Evolutionary conservation across 2,797 vertebrate genomes (phyloP).

Genomic region (Melanotaenia trifasciata): DNA sequence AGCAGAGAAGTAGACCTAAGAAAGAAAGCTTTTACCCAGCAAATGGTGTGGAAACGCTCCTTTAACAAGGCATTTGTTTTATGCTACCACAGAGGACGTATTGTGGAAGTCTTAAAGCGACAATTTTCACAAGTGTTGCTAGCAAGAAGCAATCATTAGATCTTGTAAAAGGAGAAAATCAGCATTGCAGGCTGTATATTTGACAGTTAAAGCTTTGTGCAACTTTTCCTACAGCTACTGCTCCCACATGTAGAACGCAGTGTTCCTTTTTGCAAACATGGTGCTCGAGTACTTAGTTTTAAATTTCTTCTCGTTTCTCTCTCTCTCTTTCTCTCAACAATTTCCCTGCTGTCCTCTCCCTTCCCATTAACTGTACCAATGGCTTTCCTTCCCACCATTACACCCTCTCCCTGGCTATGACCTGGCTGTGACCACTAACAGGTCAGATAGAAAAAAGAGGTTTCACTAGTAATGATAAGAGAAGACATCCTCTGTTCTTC

Average conservation of each 20-base stretch:
- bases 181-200: neutral
- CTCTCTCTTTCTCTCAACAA: conserved; percentile 1
- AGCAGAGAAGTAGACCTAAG: neutral
- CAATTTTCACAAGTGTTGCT: neutral
- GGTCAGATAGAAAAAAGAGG: neutral
- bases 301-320: neutral
- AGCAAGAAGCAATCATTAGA: too few relatives aligned
- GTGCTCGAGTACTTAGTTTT: too few relatives aligned
- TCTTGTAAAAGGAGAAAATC: too few relatives aligned
- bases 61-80: neutral
- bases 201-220: neutral
- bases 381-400: neutral
- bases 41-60: neutral
- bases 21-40: neutral
- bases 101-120: conserved; percentile 4
- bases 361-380: too few relatives aligned
- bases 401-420: neutral
- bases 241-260: too few relatives aligned
- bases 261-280: too few relatives aligned
- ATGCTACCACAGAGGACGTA: neutral
- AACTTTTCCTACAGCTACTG: too few relatives aligned
- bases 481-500: neutral
- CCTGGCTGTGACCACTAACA: neutral
- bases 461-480: neutral
- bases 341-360: neutral